Percentiles rank a stretch among this genome's conserved stretches.
These are phyloP conservation scores for Eremobia ochroleuca DNA, from an alignment of 2,888 invertebrate genomes.

Conservation along the genomic window DNA sequence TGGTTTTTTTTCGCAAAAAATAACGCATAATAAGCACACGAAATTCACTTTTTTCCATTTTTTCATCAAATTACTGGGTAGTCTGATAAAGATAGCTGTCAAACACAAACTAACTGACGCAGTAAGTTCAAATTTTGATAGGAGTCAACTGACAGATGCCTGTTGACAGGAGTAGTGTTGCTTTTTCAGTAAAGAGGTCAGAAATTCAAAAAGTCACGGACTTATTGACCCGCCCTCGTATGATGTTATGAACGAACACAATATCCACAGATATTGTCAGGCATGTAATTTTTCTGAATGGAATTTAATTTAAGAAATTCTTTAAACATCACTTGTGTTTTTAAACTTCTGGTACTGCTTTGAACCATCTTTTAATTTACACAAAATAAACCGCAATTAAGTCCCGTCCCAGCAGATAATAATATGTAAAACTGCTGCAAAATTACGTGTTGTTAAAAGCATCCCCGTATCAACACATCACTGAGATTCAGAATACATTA, in stretches of 20 bases:
- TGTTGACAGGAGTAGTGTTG: too few species aligned
- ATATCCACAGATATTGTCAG: not conserved
- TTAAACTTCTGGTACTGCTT: not conserved
- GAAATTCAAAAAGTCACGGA: too few species aligned
- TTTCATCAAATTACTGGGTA: too few species aligned
- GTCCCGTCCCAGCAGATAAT: constrained; percentile 16
- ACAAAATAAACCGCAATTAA: not conserved
- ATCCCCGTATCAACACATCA: constrained; percentile 20
- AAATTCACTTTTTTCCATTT: too few species aligned
- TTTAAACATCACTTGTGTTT: not conserved
- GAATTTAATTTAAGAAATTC: not conserved
- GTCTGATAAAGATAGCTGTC: too few species aligned
- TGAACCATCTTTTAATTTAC: not conserved
- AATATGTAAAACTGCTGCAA: constrained; percentile 54
- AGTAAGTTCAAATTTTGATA: too few species aligned
- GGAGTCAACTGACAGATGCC: too few species aligned
- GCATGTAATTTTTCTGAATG: not conserved
- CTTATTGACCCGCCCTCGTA: too few species aligned
- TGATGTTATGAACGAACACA: not conserved
- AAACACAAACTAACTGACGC: too few species aligned
- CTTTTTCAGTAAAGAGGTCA: too few species aligned
- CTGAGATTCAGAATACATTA: constrained; percentile 49
- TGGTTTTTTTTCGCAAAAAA: too few species aligned
- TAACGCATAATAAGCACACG: too few species aligned
- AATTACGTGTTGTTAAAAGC: constrained; percentile 41